phyloP scores from a whole-genome alignment of 2,888 invertebrate genomes.

The Cryptocephalus primarius region DNA sequence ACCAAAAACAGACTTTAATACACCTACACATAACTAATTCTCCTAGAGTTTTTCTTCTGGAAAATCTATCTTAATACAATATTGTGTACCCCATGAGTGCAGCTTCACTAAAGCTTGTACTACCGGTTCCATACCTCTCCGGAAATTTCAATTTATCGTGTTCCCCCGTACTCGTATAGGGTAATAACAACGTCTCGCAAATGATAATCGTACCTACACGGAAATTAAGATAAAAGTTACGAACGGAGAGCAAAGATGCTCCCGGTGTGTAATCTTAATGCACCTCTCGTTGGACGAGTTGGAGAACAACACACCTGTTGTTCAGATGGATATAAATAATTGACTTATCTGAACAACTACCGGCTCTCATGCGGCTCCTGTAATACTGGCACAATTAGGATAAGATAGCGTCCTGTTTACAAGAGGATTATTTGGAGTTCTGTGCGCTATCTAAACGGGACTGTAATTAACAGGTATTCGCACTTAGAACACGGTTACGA shows the following conservation, averaged over 20 bases:
- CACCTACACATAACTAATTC: too few species aligned
- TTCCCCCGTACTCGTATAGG: too few species aligned
- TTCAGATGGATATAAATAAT: constrained; percentile 18
- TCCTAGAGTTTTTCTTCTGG: too few species aligned
- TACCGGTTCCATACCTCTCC: too few species aligned
- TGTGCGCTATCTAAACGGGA: constrained; percentile 19
- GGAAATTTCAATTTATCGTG: too few species aligned
- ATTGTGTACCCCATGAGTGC: too few species aligned
- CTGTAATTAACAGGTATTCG: constrained; percentile 27
- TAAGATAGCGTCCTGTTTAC: constrained; percentile 26
- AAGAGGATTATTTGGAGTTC: constrained; percentile 19
- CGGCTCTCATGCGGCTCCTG: constrained; percentile 18
- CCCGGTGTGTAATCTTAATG: constrained; percentile 6
- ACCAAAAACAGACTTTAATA: too few species aligned
- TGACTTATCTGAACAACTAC: constrained; percentile 23
- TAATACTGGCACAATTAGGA: constrained; percentile 22
- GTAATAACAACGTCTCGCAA: too few species aligned
- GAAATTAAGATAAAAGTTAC: too few species aligned
- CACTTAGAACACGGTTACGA: constrained; percentile 20
- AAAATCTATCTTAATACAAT: too few species aligned
- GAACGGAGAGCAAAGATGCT: background rate
- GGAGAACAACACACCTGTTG: constrained; percentile 5
- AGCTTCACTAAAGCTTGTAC: too few species aligned
- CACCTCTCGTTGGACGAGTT: background rate
- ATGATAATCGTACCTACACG: too few species aligned